Percentiles rank a stretch among this genome's conserved stretches.
Conservation (phyloP, 1,140 invertebrate species). For the Calephelis nemesis region DNA sequence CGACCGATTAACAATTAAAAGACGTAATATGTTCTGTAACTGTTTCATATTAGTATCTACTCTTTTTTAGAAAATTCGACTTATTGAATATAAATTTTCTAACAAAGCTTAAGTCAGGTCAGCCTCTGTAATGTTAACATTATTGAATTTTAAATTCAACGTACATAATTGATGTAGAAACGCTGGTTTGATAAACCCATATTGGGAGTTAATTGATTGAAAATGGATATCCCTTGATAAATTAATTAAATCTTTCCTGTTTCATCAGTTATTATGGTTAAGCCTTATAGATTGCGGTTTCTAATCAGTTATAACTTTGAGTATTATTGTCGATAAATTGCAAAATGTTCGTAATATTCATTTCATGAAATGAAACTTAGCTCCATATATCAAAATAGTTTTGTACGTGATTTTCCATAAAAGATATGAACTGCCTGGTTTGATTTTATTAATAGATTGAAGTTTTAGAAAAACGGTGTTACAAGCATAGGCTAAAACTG, state of each 20-base stretch:
- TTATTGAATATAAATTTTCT: not conserved
- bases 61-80: not conserved
- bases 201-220: slow-evolving; percentile 9
- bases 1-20: too few relatives aligned
- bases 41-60: too few relatives aligned
- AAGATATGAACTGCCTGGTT: too few relatives aligned
- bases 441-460: too few relatives aligned
- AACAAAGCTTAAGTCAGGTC: slow-evolving; percentile 3
- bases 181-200: slow-evolving; percentile 1
- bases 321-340: too few relatives aligned
- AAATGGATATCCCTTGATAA: slow-evolving; percentile 4
- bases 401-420: too few relatives aligned
- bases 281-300: not conserved
- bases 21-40: too few relatives aligned
- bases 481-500: too few relatives aligned
- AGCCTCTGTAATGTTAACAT: slow-evolving; percentile 3
- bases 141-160: slow-evolving; percentile 15
- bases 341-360: too few relatives aligned
- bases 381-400: too few relatives aligned
- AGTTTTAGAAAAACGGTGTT: too few relatives aligned
- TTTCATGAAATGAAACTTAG: too few relatives aligned
- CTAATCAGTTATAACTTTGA: not conserved
- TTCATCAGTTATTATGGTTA: not conserved
- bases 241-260: not conserved
- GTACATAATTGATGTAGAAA: not conserved